Conservation (phyloP, 2,113 vertebrate species). For the Rhynchopsitta pachyrhyncha region DNA sequence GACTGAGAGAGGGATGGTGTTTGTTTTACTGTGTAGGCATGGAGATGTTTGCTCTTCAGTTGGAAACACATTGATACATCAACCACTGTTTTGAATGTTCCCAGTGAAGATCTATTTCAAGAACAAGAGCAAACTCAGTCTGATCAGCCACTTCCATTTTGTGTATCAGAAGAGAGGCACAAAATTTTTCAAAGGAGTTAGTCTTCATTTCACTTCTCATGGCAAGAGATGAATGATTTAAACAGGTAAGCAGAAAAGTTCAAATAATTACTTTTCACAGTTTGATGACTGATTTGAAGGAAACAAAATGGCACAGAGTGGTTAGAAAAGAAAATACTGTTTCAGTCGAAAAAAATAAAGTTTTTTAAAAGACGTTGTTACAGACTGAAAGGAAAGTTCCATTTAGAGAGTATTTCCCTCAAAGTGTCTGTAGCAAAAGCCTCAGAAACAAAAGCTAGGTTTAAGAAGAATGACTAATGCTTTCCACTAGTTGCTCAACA, state of each 20-base stretch:
- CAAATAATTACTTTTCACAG: not conserved
- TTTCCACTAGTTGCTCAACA: not conserved
- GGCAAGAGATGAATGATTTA: not conserved
- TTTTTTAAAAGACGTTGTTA: not conserved
- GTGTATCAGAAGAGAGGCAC: not conserved
- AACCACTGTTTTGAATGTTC: not conserved
- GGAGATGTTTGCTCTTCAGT: not conserved
- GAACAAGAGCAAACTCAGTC: not conserved
- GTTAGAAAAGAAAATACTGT: not conserved
- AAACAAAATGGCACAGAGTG: not conserved
- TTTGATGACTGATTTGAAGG: not conserved
- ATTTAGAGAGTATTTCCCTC: not conserved
- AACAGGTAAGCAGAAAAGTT: not conserved
- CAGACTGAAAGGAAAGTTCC: not conserved
- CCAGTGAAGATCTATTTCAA: not conserved
- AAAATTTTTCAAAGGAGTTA: not conserved
- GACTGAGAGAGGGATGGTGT: rapidly evolving
- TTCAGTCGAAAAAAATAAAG: not conserved
- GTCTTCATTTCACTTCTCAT: not conserved
- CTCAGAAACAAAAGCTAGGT: not conserved
- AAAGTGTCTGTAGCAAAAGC: not conserved
- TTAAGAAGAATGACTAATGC: not conserved
- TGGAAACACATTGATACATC: not conserved
- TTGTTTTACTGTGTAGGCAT: not conserved
- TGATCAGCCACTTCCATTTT: not conserved